phyloP scores from a whole-genome alignment of 2,888 invertebrate species.

The Selenia dentaria region DNA sequence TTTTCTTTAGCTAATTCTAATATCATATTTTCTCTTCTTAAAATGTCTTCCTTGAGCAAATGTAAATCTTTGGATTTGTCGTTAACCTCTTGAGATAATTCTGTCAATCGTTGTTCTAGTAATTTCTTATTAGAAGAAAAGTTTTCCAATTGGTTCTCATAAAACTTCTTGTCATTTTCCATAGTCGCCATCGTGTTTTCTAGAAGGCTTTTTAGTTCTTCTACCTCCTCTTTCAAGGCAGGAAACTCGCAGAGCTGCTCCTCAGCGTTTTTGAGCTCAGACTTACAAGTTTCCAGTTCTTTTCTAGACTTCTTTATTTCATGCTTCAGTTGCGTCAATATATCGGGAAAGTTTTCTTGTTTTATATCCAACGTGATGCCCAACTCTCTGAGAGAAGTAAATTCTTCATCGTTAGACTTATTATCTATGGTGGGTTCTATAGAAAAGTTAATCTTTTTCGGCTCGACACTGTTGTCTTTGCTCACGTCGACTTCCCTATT shows the following conservation, averaged over 20 bases:
- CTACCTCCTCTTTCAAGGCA: slow-evolving; percentile 74
- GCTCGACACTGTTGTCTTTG: slow-evolving; percentile 69
- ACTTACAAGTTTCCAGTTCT: slow-evolving; percentile 82
- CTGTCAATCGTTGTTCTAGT: slow-evolving; percentile 82
- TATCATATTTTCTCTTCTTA: slow-evolving; percentile 84
- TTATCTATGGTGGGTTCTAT: slow-evolving; percentile 64
- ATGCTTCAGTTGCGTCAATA: slow-evolving; percentile 71
- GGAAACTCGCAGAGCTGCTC: slow-evolving; percentile 81
- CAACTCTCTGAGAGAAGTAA: slow-evolving; percentile 81
- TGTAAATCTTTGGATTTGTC: slow-evolving; percentile 82
- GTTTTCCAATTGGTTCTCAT: slow-evolving; percentile 81
- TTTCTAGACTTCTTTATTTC: slow-evolving; percentile 83
- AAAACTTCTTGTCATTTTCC: slow-evolving; percentile 82
- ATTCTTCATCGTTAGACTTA: slow-evolving; percentile 64
- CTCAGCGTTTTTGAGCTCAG: slow-evolving; percentile 80
- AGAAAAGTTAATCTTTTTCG: slow-evolving; percentile 77
- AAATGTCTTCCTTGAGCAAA: slow-evolving; percentile 82
- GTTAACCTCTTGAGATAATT: slow-evolving; percentile 80
- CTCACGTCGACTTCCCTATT: slow-evolving; percentile 69
- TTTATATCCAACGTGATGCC: slow-evolving; percentile 75
- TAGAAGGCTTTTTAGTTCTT: slow-evolving; percentile 73
- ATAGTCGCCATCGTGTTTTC: slow-evolving; percentile 79
- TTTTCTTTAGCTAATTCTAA: slow-evolving; percentile 84
- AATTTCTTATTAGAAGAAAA: slow-evolving; percentile 79
- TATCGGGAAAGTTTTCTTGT: slow-evolving; percentile 74